Conservation (phyloP, 2,888 invertebrate genomes). For the Stenolophus ochropezus region DNA sequence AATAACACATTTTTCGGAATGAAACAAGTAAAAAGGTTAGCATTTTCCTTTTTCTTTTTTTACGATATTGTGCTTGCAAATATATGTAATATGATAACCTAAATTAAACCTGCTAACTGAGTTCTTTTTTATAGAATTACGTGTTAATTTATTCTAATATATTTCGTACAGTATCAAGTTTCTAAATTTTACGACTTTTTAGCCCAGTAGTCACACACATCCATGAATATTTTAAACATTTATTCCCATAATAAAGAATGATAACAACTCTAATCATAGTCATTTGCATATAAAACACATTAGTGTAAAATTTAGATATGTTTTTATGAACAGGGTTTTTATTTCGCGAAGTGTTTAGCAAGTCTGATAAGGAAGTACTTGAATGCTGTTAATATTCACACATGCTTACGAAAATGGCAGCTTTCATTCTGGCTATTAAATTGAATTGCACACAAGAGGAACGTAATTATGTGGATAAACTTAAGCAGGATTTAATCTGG, state of each 20-base stretch:
- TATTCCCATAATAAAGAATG: not conserved
- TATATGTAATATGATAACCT: too few relatives aligned
- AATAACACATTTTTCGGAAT: too few relatives aligned
- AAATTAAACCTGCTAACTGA: too few relatives aligned
- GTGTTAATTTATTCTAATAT: not conserved
- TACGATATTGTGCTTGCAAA: too few relatives aligned
- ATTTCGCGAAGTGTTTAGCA: not conserved
- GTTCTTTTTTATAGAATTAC: not conserved
- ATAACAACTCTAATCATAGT: not conserved
- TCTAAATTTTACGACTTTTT: not conserved
- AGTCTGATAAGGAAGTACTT: not conserved
- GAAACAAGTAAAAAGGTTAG: too few relatives aligned
- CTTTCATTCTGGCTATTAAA: not conserved
- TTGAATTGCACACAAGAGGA: not conserved
- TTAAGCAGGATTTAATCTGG: not conserved
- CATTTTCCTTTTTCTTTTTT: too few relatives aligned
- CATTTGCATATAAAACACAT: not conserved
- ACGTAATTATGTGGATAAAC: not conserved
- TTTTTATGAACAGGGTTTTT: not conserved
- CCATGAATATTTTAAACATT: not conserved
- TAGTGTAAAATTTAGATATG: not conserved
- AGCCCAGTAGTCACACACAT: not conserved
- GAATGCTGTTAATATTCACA: not conserved
- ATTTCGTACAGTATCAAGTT: not conserved
- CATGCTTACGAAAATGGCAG: not conserved